Evolutionary conservation across 2,888 invertebrate species (phyloP).

Genomic region (Parnassius orleans): DNA sequence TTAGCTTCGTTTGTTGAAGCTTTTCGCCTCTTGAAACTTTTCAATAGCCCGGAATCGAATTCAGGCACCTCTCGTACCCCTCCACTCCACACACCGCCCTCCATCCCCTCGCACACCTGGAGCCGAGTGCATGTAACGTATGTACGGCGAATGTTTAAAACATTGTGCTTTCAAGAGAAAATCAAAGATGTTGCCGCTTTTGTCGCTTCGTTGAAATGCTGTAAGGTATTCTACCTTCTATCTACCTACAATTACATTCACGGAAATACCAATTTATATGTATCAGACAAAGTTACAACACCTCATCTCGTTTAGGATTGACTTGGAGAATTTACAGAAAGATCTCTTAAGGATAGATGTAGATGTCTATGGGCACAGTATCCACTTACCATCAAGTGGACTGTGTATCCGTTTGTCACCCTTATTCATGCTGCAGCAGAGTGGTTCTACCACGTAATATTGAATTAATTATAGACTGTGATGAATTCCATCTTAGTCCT

Average conservation of each 20-base stretch:
- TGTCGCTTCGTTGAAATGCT: not conserved
- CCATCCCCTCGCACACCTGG: slow-evolving; percentile 47
- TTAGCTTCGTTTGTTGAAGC: slow-evolving; percentile 82
- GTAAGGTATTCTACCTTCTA: not conserved
- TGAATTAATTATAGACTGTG: too few species aligned
- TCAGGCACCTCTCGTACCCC: slow-evolving; percentile 53
- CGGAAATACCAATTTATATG: not conserved
- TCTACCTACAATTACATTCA: not conserved
- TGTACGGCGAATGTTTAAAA: slow-evolving; percentile 22
- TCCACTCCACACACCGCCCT: slow-evolving; percentile 29
- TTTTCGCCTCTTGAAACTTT: slow-evolving; percentile 82
- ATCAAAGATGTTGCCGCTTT: not conserved
- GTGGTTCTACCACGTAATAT: too few species aligned
- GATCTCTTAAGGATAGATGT: too few species aligned
- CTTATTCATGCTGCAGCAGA: too few species aligned
- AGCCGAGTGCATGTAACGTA: slow-evolving; percentile 40
- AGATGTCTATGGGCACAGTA: too few species aligned
- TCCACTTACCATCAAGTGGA: too few species aligned
- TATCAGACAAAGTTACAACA: not conserved
- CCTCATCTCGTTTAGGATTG: too few species aligned
- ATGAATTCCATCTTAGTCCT: too few species aligned
- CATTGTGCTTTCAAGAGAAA: slow-evolving; percentile 11
- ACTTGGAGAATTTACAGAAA: too few species aligned
- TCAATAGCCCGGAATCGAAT: slow-evolving; percentile 80
- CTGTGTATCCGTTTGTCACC: too few species aligned